These are phyloP conservation scores for Trypoxylon attenuatum DNA, from an alignment of 2,888 invertebrate genomes.

Conservation along the genomic window DNA sequence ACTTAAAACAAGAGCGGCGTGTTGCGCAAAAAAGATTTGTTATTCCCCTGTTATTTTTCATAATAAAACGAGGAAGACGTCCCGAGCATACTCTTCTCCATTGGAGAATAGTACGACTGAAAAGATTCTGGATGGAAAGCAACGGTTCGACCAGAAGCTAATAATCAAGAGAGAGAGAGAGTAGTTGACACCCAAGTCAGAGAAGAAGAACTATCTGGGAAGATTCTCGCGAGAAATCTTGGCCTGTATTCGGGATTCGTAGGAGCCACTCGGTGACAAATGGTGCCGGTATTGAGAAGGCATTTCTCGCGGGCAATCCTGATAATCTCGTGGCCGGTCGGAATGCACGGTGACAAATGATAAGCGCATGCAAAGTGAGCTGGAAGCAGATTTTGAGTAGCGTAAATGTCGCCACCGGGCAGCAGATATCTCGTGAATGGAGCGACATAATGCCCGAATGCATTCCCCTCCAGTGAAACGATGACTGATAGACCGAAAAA, in stretches of 20 bases:
- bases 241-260: not conserved
- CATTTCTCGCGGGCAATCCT: conserved; percentile 12
- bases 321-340: conserved; percentile 4
- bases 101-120: not conserved
- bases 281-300: conserved; percentile 5
- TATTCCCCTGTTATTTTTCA: not conserved
- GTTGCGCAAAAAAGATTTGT: not conserved
- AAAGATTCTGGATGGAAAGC: not conserved
- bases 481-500: conserved; percentile 64
- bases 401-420: conserved; percentile 51
- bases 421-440: conserved; percentile 54
- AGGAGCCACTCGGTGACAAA: not conserved
- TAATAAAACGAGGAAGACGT: not conserved
- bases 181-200: too few species aligned
- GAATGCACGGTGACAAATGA: conserved; percentile 27
- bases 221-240: not conserved
- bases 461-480: conserved; percentile 50
- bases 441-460: conserved; percentile 66
- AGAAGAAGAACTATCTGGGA: too few species aligned
- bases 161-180: not conserved
- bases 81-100: not conserved
- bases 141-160: not conserved
- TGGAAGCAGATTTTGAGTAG: conserved; percentile 45
- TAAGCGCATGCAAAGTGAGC: conserved; percentile 31
- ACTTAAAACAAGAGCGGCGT: not conserved